phyloP scores from a whole-genome alignment of 2,888 invertebrate genomes.

The Ctena decussata region DNA sequence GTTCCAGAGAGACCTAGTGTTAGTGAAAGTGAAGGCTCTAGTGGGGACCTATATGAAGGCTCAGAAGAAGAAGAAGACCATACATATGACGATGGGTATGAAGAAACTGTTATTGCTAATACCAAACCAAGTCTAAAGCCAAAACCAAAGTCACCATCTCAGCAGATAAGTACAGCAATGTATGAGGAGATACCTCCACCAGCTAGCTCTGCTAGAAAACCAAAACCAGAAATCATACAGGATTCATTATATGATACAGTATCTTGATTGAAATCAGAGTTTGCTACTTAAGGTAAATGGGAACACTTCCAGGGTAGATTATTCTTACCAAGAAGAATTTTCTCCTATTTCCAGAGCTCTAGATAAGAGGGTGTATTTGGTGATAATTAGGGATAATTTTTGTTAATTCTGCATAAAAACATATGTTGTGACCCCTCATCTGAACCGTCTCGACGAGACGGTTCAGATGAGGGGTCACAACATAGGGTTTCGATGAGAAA shows the following conservation, averaged over 20 bases:
- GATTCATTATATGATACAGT: conserved; percentile 48
- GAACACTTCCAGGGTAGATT: too few species aligned
- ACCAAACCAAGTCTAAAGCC: not conserved
- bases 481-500: too few species aligned
- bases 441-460: too few species aligned
- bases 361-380: too few species aligned
- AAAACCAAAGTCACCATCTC: not conserved
- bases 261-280: too few species aligned
- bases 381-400: too few species aligned
- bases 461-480: too few species aligned
- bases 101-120: conserved; percentile 13
- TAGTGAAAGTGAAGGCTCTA: conserved; percentile 1
- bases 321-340: too few species aligned
- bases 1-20: conserved; percentile 6
- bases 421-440: too few species aligned
- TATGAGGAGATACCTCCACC: conserved; percentile 20
- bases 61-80: conserved; percentile 29
- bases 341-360: too few species aligned
- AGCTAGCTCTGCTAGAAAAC: conserved; percentile 16
- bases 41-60: not conserved
- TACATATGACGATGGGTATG: conserved; percentile 37
- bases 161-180: not conserved
- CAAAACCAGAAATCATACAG: not conserved
- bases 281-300: too few species aligned
- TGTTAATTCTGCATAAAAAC: too few species aligned